A percentile compares a stretch with the other conserved stretches of the same genome.
phyloP scores from a whole-genome alignment of 2,797 vertebrate species.

The Nyctibius grandis region DNA sequence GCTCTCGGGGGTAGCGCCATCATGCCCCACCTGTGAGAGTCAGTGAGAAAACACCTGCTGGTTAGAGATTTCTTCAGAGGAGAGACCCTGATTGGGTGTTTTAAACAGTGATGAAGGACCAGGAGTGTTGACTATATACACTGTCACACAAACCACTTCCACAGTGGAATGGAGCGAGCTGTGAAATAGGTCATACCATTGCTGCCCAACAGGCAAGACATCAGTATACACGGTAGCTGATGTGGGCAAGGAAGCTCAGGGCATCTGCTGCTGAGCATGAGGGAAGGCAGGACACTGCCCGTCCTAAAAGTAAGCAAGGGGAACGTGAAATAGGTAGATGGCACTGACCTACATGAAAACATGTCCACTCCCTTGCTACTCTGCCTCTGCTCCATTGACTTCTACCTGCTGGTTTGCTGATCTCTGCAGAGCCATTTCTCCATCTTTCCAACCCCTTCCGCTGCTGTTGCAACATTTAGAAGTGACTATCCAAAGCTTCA shows the following conservation, averaged over 20 bases:
- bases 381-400: not conserved
- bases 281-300: not conserved
- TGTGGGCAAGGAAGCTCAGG: not conserved
- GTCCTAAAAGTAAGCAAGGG: not conserved
- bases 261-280: not conserved
- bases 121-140: accelerated
- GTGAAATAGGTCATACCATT: accelerated
- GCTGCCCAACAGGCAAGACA: not conserved
- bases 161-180: not conserved
- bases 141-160: not conserved
- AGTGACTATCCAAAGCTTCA: not conserved
- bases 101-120: not conserved
- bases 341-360: not conserved
- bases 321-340: not conserved
- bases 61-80: not conserved
- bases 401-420: not conserved
- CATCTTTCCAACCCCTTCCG: not conserved
- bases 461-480: not conserved
- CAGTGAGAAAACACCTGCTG: not conserved
- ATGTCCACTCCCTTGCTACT: not conserved
- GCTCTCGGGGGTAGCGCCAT: slow-evolving; percentile 93
- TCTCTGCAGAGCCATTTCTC: not conserved
- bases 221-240: not conserved
- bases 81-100: not conserved
- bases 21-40: slow-evolving; percentile 86